Percentiles rank a stretch among this genome's conserved stretches.
phyloP scores from a whole-genome alignment of 2,797 vertebrate genomes.

The Anguilla pacifica region DNA sequence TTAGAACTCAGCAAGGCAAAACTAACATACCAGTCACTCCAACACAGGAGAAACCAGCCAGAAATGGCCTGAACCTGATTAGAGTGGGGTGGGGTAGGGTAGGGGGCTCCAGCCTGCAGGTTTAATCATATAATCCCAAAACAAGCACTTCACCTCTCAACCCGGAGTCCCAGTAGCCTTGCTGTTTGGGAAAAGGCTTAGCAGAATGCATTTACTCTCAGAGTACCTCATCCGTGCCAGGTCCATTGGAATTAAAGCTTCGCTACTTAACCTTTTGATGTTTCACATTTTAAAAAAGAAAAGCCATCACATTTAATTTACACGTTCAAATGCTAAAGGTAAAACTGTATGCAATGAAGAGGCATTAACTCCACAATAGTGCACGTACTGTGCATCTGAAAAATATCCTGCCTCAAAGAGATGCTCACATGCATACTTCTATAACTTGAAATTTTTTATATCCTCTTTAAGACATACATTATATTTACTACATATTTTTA shows the following conservation, averaged over 20 bases:
- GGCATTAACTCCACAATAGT: not conserved
- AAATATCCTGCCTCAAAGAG: not conserved
- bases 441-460: not conserved
- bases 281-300: not conserved
- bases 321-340: not conserved
- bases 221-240: not conserved
- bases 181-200: constrained; percentile 7
- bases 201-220: not conserved
- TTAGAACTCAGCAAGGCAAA: constrained; percentile 53
- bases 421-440: not conserved
- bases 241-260: not conserved
- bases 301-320: not conserved
- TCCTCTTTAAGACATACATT: not conserved
- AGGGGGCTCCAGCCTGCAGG: constrained; percentile 17
- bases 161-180: not conserved
- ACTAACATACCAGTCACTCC: constrained; percentile 43
- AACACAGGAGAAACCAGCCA: constrained; percentile 33
- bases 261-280: constrained; percentile 10
- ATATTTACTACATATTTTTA: not conserved
- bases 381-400: not conserved
- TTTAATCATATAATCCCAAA: constrained; percentile 24
- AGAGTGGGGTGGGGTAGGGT: not conserved
- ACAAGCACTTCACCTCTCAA: constrained; percentile 41
- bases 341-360: not conserved
- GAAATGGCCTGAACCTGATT: not conserved